Evolutionary conservation across 2,113 vertebrate genomes (phyloP).

Genomic region (Chlorodrepanis virens): DNA sequence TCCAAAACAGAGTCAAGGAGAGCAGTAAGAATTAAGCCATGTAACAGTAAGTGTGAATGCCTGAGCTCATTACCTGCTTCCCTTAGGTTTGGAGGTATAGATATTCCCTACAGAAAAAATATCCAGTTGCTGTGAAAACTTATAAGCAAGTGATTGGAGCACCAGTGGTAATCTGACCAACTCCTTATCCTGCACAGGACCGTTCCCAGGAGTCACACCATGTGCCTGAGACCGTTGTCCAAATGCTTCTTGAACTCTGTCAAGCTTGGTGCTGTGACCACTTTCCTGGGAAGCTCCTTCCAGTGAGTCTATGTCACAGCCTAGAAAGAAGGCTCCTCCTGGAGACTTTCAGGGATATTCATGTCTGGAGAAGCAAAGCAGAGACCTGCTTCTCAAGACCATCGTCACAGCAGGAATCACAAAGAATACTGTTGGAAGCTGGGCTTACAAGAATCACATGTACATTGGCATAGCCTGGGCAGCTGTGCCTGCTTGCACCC

Average conservation of each 20-base stretch:
- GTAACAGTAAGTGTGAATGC: neutral
- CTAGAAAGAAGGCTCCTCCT: neutral
- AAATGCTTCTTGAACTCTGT: neutral
- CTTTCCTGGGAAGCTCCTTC: neutral
- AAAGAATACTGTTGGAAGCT: neutral
- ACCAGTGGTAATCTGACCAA: rapidly evolving
- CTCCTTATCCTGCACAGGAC: neutral
- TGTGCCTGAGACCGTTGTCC: neutral
- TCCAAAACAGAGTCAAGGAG: neutral
- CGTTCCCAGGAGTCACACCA: neutral
- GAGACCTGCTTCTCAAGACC: neutral
- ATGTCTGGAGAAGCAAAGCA: neutral
- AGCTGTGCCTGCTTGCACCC: neutral
- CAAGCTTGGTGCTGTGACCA: neutral
- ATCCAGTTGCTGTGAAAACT: neutral
- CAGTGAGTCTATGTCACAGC: neutral
- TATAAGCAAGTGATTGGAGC: neutral
- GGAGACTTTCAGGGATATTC: neutral
- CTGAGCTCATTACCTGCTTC: neutral
- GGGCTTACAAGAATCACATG: neutral
- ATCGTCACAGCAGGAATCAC: neutral
- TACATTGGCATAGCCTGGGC: neutral
- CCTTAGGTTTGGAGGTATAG: neutral
- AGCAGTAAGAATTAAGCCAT: neutral
- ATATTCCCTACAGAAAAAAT: neutral